phyloP scores from a whole-genome alignment of 35 echinoderm and acorn worm genomes.

The Patiria miniata region DNA sequence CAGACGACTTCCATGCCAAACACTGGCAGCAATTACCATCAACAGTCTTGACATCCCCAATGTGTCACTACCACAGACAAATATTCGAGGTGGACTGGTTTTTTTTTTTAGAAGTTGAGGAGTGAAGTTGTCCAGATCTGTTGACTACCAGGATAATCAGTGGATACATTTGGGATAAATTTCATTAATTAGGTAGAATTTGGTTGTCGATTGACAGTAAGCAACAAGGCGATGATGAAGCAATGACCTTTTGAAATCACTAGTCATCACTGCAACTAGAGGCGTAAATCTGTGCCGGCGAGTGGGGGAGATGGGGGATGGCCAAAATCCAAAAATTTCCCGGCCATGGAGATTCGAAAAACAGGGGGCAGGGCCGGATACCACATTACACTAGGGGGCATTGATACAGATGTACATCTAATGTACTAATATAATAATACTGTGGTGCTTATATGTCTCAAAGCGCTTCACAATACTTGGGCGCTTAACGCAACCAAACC shows the following conservation, averaged over 20 bases:
- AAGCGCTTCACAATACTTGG: no score
- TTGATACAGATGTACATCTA: no score
- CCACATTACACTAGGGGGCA: no score
- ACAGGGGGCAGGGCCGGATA: no score
- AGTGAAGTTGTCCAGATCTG: slow-evolving; percentile 17
- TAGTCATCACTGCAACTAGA: no score
- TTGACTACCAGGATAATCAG: not conserved
- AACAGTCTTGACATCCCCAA: not conserved
- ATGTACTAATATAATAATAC: no score
- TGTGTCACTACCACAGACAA: not conserved
- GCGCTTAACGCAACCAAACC: no score
- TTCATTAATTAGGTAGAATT: not conserved
- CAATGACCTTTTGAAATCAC: not conserved
- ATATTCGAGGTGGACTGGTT: not conserved
- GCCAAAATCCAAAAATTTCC: no score
- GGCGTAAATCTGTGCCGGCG: no score
- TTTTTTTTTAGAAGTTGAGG: not conserved
- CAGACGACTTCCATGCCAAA: not conserved
- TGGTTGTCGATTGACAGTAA: slow-evolving; percentile 5
- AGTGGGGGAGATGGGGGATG: no score
- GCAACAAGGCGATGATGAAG: not conserved
- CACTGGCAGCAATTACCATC: not conserved
- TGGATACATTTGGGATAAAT: not conserved
- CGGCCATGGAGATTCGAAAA: no score
- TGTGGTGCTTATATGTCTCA: no score